phyloP scores from a whole-genome alignment of 2,888 invertebrate species.

The Netelia fuscicornis region DNA sequence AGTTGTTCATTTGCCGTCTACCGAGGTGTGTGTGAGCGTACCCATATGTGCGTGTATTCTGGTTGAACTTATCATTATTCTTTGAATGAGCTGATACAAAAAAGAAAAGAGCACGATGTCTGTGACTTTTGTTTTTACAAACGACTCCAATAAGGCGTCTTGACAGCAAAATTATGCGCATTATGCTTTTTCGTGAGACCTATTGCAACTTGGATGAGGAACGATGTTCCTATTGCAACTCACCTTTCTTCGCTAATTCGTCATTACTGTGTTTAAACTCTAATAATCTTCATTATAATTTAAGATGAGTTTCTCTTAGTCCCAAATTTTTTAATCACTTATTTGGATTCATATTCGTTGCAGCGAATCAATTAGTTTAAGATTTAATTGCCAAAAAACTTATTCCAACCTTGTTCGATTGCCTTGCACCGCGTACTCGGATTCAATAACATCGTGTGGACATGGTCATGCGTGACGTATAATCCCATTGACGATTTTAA shows the following conservation, averaged over 20 bases:
- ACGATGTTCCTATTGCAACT: not conserved
- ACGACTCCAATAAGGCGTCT: conserved; percentile 2
- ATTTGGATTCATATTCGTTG: too few relatives aligned
- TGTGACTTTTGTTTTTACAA: conserved; percentile 42
- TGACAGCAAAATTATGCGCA: not conserved
- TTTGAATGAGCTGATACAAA: conserved; percentile 12
- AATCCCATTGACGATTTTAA: conserved; percentile 68
- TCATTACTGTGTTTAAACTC: conserved; percentile 21
- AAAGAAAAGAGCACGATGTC: conserved; percentile 41
- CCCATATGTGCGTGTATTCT: not conserved
- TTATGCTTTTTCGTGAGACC: conserved; percentile 21
- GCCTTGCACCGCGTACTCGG: conserved; percentile 37
- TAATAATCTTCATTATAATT: not conserved
- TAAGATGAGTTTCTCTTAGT: too few relatives aligned
- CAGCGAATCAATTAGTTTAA: not conserved
- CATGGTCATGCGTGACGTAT: conserved; percentile 44
- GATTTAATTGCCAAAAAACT: not conserved
- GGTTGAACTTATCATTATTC: not conserved
- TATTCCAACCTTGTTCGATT: not conserved
- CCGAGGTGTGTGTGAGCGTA: conserved; percentile 85
- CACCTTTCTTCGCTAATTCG: conserved; percentile 10
- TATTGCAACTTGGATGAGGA: not conserved
- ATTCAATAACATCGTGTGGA: conserved; percentile 38
- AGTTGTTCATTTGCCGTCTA: conserved; percentile 87
- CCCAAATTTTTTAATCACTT: too few relatives aligned